These are phyloP conservation scores for Dascyllus trimaculatus DNA, from an alignment of 2,113 vertebrate species.

Conservation along the genomic window DNA sequence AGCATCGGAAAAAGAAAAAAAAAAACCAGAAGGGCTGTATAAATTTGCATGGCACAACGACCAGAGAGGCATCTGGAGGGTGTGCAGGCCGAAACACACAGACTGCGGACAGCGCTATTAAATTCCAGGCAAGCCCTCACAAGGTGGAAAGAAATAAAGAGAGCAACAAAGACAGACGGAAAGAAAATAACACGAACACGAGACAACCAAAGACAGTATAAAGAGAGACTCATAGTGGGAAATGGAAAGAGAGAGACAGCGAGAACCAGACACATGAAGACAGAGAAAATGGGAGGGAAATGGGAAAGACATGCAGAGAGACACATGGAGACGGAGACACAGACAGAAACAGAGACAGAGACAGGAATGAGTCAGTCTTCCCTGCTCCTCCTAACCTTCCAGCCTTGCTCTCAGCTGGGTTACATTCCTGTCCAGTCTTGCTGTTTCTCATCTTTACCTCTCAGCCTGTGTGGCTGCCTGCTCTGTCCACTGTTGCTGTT, in stretches of 20 bases:
- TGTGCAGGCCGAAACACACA: slow-evolving; percentile 9
- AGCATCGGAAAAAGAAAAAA: not conserved
- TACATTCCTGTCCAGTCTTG: slow-evolving; percentile 65
- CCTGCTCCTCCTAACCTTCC: slow-evolving; percentile 57
- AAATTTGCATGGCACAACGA: not conserved
- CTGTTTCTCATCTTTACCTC: slow-evolving; percentile 45
- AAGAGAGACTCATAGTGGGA: not conserved
- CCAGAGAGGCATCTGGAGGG: not conserved
- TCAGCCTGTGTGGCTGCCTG: slow-evolving; percentile 10
- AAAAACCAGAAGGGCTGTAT: not conserved
- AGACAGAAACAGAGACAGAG: not conserved
- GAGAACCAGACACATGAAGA: not conserved
- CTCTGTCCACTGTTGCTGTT: slow-evolving; percentile 15
- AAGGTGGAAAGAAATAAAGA: slow-evolving; percentile 37
- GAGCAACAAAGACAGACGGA: not conserved
- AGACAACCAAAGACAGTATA: not conserved
- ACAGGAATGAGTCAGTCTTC: slow-evolving; percentile 58
- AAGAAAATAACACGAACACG: not conserved
- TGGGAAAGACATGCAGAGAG: not conserved
- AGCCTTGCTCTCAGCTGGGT: slow-evolving; percentile 36
- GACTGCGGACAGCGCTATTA: slow-evolving; percentile 28
- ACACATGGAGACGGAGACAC: slow-evolving; percentile 10
- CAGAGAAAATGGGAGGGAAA: not conserved
- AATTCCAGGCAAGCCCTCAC: slow-evolving; percentile 72
- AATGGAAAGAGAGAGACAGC: not conserved